Percentiles rank a stretch among this genome's conserved stretches.
Evolutionary conservation across 2,888 invertebrate genomes (phyloP).

Genomic region (Suillia variegata): DNA sequence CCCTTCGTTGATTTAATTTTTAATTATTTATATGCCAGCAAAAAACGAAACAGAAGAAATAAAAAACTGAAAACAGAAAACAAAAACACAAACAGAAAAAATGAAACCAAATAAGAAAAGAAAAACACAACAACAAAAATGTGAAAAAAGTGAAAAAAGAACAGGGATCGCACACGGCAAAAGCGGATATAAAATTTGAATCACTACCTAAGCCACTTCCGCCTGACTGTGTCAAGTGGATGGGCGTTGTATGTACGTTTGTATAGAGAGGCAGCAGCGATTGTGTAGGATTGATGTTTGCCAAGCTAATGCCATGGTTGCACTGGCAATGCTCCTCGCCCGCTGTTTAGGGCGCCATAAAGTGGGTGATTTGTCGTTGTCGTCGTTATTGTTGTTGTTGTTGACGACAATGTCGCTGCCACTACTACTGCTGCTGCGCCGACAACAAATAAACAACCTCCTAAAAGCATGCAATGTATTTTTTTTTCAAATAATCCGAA

Average conservation of each 20-base stretch:
- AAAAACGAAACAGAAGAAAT: too few species aligned
- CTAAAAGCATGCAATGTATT: constrained; percentile 26
- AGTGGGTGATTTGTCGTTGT: constrained; percentile 17
- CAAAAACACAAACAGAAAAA: too few species aligned
- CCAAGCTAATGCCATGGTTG: constrained; percentile 12
- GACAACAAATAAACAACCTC: constrained; percentile 5
- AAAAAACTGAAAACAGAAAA: too few species aligned
- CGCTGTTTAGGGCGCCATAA: background rate
- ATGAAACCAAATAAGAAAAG: too few species aligned
- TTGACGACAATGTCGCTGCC: background rate
- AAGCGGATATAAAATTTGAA: constrained; percentile 15
- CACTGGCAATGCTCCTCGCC: too few species aligned
- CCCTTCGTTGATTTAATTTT: constrained; percentile 22
- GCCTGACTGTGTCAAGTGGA: background rate
- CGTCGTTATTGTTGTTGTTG: constrained; percentile 18
- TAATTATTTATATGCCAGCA: constrained; percentile 31
- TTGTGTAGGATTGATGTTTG: constrained; percentile 14
- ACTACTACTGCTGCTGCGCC: too few species aligned
- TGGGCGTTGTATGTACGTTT: too few species aligned
- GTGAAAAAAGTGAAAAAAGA: constrained; percentile 7
- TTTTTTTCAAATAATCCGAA: too few species aligned
- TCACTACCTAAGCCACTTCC: constrained; percentile 14
- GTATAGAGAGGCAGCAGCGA: background rate
- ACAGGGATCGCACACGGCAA: constrained; percentile 2
- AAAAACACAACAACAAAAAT: too few species aligned